These are phyloP conservation scores for Dasypolia templi DNA, from an alignment of 2,888 invertebrate genomes.

Conservation along the genomic window DNA sequence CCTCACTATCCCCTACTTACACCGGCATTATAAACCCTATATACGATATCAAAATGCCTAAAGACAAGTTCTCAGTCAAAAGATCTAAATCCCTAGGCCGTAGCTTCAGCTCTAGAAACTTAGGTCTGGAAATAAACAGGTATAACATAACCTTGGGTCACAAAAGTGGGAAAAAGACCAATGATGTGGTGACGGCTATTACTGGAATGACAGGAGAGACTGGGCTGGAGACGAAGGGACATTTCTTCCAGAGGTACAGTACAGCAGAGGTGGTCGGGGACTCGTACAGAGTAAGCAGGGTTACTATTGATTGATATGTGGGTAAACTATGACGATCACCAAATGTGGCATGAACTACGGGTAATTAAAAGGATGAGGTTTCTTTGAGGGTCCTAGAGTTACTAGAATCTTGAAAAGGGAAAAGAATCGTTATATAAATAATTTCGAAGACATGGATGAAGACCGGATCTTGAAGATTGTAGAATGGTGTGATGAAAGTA, in stretches of 20 bases:
- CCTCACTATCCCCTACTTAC: slow-evolving; percentile 70
- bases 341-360: neutral
- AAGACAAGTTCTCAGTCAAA: slow-evolving; percentile 84
- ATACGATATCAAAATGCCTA: slow-evolving; percentile 84
- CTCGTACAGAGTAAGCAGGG: slow-evolving; percentile 82
- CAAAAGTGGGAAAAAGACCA: slow-evolving; percentile 78
- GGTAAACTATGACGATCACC: no score
- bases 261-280: slow-evolving; percentile 83
- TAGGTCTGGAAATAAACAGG: slow-evolving; percentile 79
- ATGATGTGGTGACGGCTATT: slow-evolving; percentile 86
- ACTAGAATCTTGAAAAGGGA: neutral
- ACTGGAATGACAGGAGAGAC: slow-evolving; percentile 81
- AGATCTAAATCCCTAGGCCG: slow-evolving; percentile 84
- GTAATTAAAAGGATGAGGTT: neutral
- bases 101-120: slow-evolving; percentile 78
- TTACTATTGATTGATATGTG: slow-evolving; percentile 80
- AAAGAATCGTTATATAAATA: neutral
- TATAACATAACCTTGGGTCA: slow-evolving; percentile 84
- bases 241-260: slow-evolving; percentile 81
- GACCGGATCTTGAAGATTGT: neutral
- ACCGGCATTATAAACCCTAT: slow-evolving; percentile 86
- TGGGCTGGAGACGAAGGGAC: slow-evolving; percentile 79
- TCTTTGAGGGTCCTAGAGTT: neutral
- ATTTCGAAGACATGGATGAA: neutral
- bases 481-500: neutral